Percentiles rank a stretch among this genome's conserved stretches.
Conservation (phyloP, 2,113 vertebrate genomes). For the Pluvialis apricaria region DNA sequence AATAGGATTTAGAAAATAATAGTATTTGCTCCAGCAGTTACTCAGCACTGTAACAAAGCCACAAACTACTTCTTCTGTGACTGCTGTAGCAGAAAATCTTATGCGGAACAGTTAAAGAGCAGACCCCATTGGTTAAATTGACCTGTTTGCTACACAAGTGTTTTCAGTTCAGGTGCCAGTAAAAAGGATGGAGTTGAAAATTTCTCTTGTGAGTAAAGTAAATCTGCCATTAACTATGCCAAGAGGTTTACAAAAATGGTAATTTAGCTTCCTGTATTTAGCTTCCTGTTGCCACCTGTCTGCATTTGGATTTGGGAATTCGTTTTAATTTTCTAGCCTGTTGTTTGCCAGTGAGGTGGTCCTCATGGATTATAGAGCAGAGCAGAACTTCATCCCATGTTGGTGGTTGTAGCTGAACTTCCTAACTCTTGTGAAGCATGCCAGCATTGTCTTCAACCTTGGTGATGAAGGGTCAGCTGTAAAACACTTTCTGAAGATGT, state of each 20-base stretch:
- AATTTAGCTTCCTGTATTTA: neutral
- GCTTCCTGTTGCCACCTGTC: neutral
- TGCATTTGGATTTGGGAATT: neutral
- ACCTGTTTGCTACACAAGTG: neutral
- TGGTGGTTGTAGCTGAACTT: neutral
- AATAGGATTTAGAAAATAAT: neutral
- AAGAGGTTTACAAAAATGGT: neutral
- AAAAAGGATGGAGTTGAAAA: neutral
- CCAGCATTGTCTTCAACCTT: neutral
- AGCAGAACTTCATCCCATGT: neutral
- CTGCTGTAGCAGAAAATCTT: neutral
- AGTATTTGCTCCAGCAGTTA: neutral
- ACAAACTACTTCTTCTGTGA: neutral
- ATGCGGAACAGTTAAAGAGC: neutral
- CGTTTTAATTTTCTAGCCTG: neutral
- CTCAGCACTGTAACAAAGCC: neutral
- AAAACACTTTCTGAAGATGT: neutral
- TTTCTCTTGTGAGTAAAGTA: neutral
- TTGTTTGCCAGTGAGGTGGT: neutral
- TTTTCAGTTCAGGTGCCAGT: neutral
- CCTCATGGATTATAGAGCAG: neutral
- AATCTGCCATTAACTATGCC: neutral
- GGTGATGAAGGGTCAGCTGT: neutral
- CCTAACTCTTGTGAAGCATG: neutral
- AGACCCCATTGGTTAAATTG: neutral